Conservation (phyloP, 2,797 vertebrate genomes). For the Cynopterus sphinx region DNA sequence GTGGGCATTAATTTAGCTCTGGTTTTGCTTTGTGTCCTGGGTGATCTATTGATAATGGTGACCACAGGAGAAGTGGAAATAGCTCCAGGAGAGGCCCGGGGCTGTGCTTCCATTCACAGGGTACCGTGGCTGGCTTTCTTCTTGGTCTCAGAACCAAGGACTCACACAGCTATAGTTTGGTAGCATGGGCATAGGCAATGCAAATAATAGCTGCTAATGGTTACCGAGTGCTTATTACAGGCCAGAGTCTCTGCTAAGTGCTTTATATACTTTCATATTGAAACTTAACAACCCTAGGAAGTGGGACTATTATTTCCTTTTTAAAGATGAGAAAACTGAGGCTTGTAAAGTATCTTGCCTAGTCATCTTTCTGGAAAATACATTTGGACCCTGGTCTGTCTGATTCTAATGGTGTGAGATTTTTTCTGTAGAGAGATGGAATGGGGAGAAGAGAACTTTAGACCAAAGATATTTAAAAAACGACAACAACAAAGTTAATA, state of each 20-base stretch:
- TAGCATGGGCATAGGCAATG: neutral
- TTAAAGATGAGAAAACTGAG: neutral
- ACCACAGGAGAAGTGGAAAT: neutral
- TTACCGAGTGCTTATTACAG: neutral
- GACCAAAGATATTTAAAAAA: neutral
- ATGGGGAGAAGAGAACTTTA: conserved; percentile 16
- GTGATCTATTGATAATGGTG: neutral
- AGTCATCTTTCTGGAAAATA: neutral
- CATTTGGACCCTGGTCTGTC: neutral
- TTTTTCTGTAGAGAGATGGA: neutral
- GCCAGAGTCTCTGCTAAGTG: neutral
- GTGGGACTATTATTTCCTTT: neutral
- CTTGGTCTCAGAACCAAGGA: neutral
- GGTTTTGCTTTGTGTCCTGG: neutral
- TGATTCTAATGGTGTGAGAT: neutral
- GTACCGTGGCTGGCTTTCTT: neutral
- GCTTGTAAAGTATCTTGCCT: neutral
- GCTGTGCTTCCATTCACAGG: neutral
- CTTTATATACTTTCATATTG: neutral
- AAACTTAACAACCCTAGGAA: neutral
- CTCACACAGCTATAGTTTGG: neutral
- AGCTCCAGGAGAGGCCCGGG: neutral
- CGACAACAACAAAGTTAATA: neutral
- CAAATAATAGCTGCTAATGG: neutral
- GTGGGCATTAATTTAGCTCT: neutral